Conservation (phyloP, 2,113 vertebrate species). For the Felis chaus region DNA sequence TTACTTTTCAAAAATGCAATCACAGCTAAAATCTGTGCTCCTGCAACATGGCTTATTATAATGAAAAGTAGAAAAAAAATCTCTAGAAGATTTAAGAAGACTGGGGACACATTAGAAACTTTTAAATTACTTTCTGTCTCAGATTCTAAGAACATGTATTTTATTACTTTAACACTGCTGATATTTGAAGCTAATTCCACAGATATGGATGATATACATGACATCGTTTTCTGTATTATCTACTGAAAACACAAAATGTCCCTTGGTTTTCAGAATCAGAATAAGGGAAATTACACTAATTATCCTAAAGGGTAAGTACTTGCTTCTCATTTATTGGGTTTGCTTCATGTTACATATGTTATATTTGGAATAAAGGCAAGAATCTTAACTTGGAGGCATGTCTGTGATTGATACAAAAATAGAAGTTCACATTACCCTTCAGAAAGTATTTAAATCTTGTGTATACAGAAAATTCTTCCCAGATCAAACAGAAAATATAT, state of each 20-base stretch:
- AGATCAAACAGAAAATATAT: not conserved
- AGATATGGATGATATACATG: not conserved
- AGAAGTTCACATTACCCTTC: not conserved
- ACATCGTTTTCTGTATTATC: not conserved
- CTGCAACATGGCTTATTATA: not conserved
- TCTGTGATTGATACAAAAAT: not conserved
- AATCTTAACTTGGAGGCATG: not conserved
- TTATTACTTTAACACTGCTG: slow-evolving; percentile 19
- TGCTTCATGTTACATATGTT: not conserved
- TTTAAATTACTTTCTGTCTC: not conserved
- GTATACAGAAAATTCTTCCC: not conserved
- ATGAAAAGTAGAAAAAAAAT: not conserved
- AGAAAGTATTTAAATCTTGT: not conserved
- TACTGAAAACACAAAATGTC: slow-evolving; percentile 1
- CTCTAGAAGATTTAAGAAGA: not conserved
- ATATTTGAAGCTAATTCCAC: slow-evolving; percentile 8
- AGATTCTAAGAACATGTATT: not conserved
- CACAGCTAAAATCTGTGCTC: not conserved
- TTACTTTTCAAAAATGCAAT: slow-evolving; percentile 19
- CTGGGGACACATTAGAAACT: not conserved
- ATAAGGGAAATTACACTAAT: not conserved
- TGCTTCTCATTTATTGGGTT: not conserved
- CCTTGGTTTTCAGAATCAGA: not conserved
- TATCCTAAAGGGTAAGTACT: not conserved
- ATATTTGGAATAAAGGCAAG: not conserved